These are phyloP conservation scores for Lophotriccus pileatus DNA, from an alignment of 2,797 vertebrate species.

Conservation along the genomic window DNA sequence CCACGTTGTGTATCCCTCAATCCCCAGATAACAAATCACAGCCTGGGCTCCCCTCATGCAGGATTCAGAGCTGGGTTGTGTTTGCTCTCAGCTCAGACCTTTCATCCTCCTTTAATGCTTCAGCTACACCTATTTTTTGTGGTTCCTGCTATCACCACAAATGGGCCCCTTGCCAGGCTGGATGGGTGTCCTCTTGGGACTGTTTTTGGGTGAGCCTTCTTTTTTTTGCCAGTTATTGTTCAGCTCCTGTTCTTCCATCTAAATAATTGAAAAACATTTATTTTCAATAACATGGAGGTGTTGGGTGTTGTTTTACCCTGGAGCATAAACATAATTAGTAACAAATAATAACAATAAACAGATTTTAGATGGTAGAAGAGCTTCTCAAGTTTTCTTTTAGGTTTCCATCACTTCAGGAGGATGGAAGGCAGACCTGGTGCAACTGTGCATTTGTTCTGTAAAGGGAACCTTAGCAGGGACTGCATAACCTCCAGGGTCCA, in stretches of 20 bases:
- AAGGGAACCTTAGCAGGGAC: neutral
- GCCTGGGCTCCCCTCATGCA: neutral
- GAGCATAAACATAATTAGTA: slow-evolving; percentile 24
- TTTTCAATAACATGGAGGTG: slow-evolving; percentile 15
- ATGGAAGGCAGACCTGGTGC: neutral
- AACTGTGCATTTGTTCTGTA: neutral
- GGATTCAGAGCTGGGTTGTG: neutral
- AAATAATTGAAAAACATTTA: slow-evolving; percentile 37
- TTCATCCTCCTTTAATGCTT: slow-evolving; percentile 49
- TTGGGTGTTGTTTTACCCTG: slow-evolving; percentile 23
- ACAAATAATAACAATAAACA: slow-evolving; percentile 19
- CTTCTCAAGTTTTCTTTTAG: neutral
- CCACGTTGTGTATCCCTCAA: neutral
- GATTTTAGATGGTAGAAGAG: neutral
- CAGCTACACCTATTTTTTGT: slow-evolving; percentile 21
- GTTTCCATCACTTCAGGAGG: slow-evolving; percentile 18
- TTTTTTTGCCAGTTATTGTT: slow-evolving; percentile 12
- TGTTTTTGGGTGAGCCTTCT: neutral
- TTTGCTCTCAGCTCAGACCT: slow-evolving; percentile 19
- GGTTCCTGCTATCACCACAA: neutral
- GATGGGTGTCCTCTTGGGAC: neutral
- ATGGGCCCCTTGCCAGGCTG: neutral
- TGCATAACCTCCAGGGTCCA: neutral
- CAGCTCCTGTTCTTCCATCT: neutral
- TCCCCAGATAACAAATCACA: slow-evolving; percentile 1